phyloP scores from a whole-genome alignment of 2,113 vertebrate genomes.

The Terrapene triunguis region DNA sequence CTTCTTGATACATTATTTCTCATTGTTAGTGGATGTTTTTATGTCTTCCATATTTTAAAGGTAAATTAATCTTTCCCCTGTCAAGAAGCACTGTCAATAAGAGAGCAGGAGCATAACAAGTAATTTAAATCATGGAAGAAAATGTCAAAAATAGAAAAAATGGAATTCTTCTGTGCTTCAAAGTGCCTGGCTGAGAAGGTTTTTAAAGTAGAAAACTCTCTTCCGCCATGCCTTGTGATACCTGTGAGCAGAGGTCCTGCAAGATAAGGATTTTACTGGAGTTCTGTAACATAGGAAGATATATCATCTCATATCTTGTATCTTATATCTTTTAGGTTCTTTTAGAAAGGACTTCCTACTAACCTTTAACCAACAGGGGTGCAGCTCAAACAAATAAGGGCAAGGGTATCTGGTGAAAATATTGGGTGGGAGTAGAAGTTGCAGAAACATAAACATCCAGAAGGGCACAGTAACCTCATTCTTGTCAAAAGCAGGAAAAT shows the following conservation, averaged over 20 bases:
- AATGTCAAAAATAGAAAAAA: slow-evolving; percentile 5
- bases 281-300: fast-evolving
- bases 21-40: neutral
- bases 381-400: neutral
- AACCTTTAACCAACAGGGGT: fast-evolving
- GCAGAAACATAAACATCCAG: neutral
- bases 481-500: neutral
- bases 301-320: too few species aligned
- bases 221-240: fast-evolving
- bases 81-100: slow-evolving; percentile 17
- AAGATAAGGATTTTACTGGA: neutral
- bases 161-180: neutral
- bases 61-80: slow-evolving; percentile 24
- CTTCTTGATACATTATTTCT: slow-evolving; percentile 3
- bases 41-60: neutral
- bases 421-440: neutral
- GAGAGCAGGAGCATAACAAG: neutral
- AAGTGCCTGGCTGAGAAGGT: neutral
- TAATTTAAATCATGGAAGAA: slow-evolving; percentile 41
- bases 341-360: neutral
- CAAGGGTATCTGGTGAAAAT: neutral
- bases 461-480: neutral
- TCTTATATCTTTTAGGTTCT: neutral
- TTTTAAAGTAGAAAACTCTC: neutral
- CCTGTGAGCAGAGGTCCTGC: neutral